Evolutionary conservation across 2,888 invertebrate genomes (phyloP), one percentile per base, ranked within the genome.

Genomic region (Imbricaverruca yamaguchii): DNA sequence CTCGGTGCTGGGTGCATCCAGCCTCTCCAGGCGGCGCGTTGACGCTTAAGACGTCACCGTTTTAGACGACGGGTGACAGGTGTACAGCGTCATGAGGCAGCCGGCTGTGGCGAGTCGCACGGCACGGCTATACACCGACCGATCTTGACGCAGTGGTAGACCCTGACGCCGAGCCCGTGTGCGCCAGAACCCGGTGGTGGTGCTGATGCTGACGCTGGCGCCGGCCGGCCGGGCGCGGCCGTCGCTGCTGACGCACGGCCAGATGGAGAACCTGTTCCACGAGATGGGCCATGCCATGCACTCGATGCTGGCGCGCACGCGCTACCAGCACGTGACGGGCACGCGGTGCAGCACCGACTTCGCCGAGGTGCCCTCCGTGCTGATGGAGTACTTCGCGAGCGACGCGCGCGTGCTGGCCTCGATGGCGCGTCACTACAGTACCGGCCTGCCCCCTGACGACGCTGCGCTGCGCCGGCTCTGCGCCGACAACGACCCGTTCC

Each of bases 281-380:
- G 98, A 99, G 90, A 93, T 97, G 93, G 99, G 99, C 0, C 99
- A 99, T 89, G 99, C 98, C 23, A 92, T 98, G 91, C 99, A 99
- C 89, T 97, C 98, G 25, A 98, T 99, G 97, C 88, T 99, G 84
- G 99, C 96, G 4, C 91, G 84, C 83, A 97, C 98, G 0, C 91
- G 91, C 83, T 95, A 97, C 88, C 99, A 99, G 88, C 98, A 99
- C 88, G 96, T 98, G 78, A 94, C 97, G 8, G 98, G 98, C 83
- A 99, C 99, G 0, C 90, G 99, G 82, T 98, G 98, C 87, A 92
- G 95, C 84, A 98, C 98, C 9, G 99, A 99, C 89, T 94, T 99
- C 86, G 98, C 99, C 1, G 99, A 99, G 90, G 95, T 99, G 74
- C 99, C 99, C 12, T 97, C 97, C n/a, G 93, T 98, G 82, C 90